Evolutionary conservation across 2,888 invertebrate genomes (phyloP), one percentile per base, ranked within the genome.

Genomic region (Callosobruchus maculatus): DNA sequence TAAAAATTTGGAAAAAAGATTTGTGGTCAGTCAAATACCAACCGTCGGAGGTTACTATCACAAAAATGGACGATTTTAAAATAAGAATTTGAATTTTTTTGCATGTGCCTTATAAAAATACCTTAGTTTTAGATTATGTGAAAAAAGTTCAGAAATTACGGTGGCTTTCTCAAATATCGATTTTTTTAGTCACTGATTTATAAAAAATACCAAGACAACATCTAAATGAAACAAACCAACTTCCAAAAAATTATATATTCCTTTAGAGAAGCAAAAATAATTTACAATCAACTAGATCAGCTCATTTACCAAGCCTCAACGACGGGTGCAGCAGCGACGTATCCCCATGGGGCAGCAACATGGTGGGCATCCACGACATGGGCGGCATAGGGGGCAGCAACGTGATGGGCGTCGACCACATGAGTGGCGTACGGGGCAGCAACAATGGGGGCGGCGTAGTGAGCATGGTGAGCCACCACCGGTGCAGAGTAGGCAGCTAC

Each of bases 321-420:
- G 49, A 49, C 1, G 49, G 49, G 49, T 7, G 49, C 49, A 13
- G 49, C 49, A 1, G 49, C 49, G 13, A 18, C 49, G 18, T 49
- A 49, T 49, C 49, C 49, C 49, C 49, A 49, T 49, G 49, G 49
- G 49, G 49, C 49, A 13, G 49, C 49, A 1, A 3, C 49, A 13
- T 49, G 31, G 68, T 49, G 67, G 68, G 67, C 30, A 68, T 31
- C 66, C 0, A 78, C 85, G 85, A 87, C 83, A 72, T 88, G 81
- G 2, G 85, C 84, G 13, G 84, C 81, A 71, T 70, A 66, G 0
- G 69, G 20, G 20, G 74, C 26, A 49, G 49, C 49, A 49, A 3
- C 49, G 18, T 49, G 31, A 66, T 49, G 67, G 68, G 67, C 30
- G 70, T 31, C 66, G 0, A 78, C 85, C 85, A 87, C 83, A 72